Percentiles rank a stretch among this genome's conserved stretches.
phyloP scores from a whole-genome alignment of 2,888 invertebrate genomes.

The Lepidocyrtoides sp. region DNA sequence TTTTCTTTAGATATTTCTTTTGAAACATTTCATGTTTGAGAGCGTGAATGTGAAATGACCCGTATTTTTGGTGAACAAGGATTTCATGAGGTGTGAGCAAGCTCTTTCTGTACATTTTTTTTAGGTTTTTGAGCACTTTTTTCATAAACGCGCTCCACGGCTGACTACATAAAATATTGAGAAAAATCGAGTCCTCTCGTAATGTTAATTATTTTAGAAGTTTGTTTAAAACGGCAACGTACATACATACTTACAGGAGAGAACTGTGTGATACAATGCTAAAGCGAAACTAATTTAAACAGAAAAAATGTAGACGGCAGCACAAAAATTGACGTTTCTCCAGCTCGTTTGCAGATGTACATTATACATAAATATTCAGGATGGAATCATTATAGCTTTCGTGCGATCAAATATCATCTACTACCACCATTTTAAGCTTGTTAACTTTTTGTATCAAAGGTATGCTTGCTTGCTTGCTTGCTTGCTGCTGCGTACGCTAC shows the following conservation, averaged over 20 bases:
- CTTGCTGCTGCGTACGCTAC: too few species aligned
- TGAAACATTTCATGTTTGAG: neutral
- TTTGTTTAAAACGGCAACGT: too few species aligned
- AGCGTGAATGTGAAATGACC: slow-evolving; percentile 65
- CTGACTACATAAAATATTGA: neutral
- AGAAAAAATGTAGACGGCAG: neutral
- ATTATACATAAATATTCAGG: too few species aligned
- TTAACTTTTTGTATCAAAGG: slow-evolving; percentile 5
- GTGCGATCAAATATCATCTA: slow-evolving; percentile 56
- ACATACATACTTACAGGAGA: too few species aligned
- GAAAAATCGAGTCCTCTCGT: too few species aligned
- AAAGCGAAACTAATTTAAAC: neutral
- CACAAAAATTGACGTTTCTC: slow-evolving; percentile 29
- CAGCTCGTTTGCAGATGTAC: slow-evolving; percentile 47
- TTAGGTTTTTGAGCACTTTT: slow-evolving; percentile 4
- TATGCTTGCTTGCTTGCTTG: too few species aligned
- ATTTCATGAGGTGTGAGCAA: slow-evolving; percentile 66
- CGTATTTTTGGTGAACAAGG: slow-evolving; percentile 18
- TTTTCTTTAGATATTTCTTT: slow-evolving; percentile 20
- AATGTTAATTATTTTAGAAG: too few species aligned
- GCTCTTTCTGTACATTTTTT: slow-evolving; percentile 1
- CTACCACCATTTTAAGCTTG: slow-evolving; percentile 6
- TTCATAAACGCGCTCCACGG: neutral
- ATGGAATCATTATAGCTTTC: neutral
- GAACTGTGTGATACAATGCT: neutral